These are phyloP conservation scores for Urocolius indicus DNA, from an alignment of 2,113 vertebrate genomes.

Conservation along the genomic window DNA sequence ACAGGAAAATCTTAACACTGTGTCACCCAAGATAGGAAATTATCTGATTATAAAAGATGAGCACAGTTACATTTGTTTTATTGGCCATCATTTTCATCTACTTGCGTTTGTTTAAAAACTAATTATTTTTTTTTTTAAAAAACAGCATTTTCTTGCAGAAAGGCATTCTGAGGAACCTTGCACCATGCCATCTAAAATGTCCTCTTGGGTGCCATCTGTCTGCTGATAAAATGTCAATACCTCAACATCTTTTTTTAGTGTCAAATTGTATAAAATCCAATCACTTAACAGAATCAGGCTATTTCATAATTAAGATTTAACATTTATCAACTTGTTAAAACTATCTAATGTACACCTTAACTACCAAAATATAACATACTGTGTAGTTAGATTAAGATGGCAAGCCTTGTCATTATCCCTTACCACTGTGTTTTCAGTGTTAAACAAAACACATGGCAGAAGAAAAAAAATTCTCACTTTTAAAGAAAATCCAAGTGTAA, in stretches of 20 bases:
- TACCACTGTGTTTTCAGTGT: neutral
- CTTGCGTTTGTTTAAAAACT: neutral
- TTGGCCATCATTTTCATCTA: neutral
- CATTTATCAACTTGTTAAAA: neutral
- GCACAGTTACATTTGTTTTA: neutral
- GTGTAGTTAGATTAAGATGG: neutral
- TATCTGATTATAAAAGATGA: neutral
- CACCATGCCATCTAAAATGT: neutral
- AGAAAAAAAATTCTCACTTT: neutral
- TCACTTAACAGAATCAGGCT: neutral
- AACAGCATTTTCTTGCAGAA: neutral
- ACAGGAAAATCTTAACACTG: neutral
- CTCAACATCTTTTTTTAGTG: neutral
- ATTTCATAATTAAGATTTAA: neutral
- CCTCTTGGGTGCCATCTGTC: neutral
- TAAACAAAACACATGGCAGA: neutral
- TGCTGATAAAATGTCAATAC: constrained; percentile 2
- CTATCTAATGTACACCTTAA: neutral
- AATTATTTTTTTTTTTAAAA: too few relatives aligned
- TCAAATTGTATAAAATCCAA: neutral
- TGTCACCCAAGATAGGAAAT: neutral
- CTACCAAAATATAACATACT: neutral
- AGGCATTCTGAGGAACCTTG: neutral
- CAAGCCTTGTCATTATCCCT: neutral
- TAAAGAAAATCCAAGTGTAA: neutral